These are phyloP conservation scores for Falco peregrinus DNA, from an alignment of 2,797 vertebrate genomes.

Conservation along the genomic window DNA sequence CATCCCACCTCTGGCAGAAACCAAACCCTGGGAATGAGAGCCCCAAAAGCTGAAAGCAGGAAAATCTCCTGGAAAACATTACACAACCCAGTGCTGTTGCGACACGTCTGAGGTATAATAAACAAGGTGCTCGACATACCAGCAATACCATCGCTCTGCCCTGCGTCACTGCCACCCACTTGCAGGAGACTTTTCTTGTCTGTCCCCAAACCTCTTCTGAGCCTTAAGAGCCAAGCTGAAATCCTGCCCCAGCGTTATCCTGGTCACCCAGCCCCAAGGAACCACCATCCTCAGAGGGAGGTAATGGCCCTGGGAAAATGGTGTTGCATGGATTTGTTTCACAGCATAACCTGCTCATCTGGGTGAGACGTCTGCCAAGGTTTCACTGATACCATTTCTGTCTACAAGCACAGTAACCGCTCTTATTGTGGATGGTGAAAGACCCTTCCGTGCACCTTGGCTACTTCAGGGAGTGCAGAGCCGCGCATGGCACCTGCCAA, in stretches of 20 bases:
- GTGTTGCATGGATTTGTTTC: background rate
- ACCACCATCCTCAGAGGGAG: background rate
- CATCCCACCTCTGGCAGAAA: slow-evolving; percentile 22
- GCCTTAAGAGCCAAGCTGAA: background rate
- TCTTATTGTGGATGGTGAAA: background rate
- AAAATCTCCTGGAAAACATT: slow-evolving; percentile 48
- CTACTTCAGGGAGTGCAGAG: accelerated
- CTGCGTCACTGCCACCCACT: slow-evolving; percentile 45
- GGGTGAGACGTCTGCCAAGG: background rate
- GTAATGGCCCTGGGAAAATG: background rate
- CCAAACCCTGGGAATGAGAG: slow-evolving; percentile 1
- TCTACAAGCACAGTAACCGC: background rate
- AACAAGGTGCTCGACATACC: slow-evolving; percentile 63
- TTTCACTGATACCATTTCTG: background rate
- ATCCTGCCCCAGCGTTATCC: background rate
- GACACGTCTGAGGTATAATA: background rate
- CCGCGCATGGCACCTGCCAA: accelerated
- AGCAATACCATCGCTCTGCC: slow-evolving; percentile 35
- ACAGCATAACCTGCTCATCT: background rate
- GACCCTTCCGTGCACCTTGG: accelerated
- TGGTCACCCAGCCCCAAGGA: background rate
- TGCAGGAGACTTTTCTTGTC: background rate
- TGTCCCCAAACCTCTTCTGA: slow-evolving; percentile 12
- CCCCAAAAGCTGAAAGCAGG: slow-evolving; percentile 7
- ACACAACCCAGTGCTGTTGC: slow-evolving; percentile 44